Conservation (phyloP, 2,113 vertebrate species). For the Pomatostomus ruficeps region DNA sequence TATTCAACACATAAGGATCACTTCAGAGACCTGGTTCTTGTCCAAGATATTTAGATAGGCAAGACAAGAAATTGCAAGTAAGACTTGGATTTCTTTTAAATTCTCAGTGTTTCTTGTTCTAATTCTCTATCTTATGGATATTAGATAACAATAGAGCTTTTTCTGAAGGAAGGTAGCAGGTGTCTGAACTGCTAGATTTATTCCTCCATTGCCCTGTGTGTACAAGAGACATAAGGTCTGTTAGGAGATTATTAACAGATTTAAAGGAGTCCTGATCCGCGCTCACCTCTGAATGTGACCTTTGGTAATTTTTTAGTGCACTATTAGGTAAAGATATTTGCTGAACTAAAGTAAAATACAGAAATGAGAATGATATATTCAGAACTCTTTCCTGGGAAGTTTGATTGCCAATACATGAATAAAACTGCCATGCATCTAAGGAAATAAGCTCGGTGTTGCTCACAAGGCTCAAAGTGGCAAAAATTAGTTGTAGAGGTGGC, state of each 20-base stretch:
- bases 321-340: not conserved
- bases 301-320: not conserved
- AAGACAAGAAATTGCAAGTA: not conserved
- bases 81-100: not conserved
- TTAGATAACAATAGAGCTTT: not conserved
- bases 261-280: not conserved
- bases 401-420: not conserved
- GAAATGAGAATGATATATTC: not conserved
- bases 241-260: not conserved
- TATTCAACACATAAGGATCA: not conserved
- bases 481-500: not conserved
- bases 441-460: not conserved
- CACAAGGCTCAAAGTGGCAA: not conserved
- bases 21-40: not conserved
- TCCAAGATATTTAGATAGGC: not conserved
- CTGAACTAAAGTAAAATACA: not conserved
- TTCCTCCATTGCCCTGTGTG: not conserved
- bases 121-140: not conserved
- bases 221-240: not conserved
- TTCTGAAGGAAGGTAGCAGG: not conserved
- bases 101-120: not conserved
- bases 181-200: not conserved
- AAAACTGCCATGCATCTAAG: not conserved
- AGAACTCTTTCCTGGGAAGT: not conserved
- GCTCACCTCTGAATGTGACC: not conserved